Percentiles rank a stretch among this genome's conserved stretches.
phyloP scores from a whole-genome alignment of 1,140 invertebrate species.

The Euglossa dilemma region DNA sequence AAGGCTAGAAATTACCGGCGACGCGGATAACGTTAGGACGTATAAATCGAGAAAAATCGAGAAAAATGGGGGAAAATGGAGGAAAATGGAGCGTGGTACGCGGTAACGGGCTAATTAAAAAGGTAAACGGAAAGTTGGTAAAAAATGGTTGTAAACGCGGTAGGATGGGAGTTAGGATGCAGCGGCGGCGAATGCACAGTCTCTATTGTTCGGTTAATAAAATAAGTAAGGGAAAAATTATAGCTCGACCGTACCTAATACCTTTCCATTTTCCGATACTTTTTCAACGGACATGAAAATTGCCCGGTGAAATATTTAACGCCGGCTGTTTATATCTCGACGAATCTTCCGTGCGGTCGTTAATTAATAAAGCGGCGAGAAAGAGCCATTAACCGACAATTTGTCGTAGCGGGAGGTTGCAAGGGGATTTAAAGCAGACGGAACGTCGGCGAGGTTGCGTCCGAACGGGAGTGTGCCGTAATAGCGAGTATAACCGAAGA shows the following conservation, averaged over 20 bases:
- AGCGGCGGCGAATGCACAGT: background rate
- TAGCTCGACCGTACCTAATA: background rate
- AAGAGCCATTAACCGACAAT: constrained; percentile 12
- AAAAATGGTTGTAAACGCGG: constrained; percentile 2
- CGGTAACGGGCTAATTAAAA: background rate
- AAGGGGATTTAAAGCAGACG: constrained; percentile 1
- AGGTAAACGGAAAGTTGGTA: background rate
- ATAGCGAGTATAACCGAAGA: constrained; percentile 14
- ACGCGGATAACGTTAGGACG: background rate
- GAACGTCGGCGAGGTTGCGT: background rate
- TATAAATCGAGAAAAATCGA: background rate
- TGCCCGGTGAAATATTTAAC: background rate
- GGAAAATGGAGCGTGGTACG: background rate
- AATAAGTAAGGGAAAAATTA: constrained; percentile 6
- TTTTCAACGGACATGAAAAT: background rate
- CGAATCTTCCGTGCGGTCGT: background rate
- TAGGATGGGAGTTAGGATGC: background rate
- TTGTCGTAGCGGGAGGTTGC: background rate
- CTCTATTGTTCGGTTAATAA: background rate
- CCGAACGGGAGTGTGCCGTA: background rate
- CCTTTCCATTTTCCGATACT: constrained; percentile 15
- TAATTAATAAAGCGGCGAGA: constrained; percentile 20
- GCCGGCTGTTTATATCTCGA: too few relatives aligned
- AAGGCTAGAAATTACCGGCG: background rate
- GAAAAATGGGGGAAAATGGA: too few relatives aligned